A percentile compares a stretch with the other conserved stretches of the same genome.
Conservation (phyloP, 2,888 invertebrate species). For the Scaptomyza parva region DNA sequence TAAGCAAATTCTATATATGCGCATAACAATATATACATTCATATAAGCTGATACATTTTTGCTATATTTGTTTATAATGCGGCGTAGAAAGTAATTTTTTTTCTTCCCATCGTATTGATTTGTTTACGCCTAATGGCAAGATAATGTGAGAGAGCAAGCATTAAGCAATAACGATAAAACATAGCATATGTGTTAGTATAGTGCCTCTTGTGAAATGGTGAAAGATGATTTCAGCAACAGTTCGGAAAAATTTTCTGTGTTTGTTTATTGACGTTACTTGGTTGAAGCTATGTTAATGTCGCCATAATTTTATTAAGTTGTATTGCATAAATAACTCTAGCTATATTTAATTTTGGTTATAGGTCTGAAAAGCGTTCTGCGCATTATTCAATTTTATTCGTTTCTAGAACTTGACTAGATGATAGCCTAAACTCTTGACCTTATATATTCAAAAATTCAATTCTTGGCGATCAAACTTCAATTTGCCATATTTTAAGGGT, state of each 20-base stretch:
- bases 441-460: no score
- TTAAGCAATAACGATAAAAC: conserved; percentile 23
- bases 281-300: no score
- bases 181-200: conserved; percentile 7
- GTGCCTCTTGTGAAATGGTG: background rate
- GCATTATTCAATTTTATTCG: no score
- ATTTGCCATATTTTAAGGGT: no score
- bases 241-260: background rate
- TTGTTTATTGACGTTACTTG: background rate
- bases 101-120: conserved; percentile 8
- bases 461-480: no score
- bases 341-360: no score
- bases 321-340: no score
- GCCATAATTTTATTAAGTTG: no score
- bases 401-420: no score
- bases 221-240: background rate
- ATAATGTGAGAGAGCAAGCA: conserved; percentile 18
- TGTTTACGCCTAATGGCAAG: conserved; percentile 31
- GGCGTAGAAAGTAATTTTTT: conserved; percentile 42
- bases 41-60: conserved; percentile 19
- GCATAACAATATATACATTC: background rate
- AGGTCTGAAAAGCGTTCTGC: no score
- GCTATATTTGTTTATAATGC: conserved; percentile 25
- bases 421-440: no score
- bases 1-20: conserved; percentile 15